phyloP scores from a whole-genome alignment of 23 tunicate genomes.

The Ascidia mentula region DNA sequence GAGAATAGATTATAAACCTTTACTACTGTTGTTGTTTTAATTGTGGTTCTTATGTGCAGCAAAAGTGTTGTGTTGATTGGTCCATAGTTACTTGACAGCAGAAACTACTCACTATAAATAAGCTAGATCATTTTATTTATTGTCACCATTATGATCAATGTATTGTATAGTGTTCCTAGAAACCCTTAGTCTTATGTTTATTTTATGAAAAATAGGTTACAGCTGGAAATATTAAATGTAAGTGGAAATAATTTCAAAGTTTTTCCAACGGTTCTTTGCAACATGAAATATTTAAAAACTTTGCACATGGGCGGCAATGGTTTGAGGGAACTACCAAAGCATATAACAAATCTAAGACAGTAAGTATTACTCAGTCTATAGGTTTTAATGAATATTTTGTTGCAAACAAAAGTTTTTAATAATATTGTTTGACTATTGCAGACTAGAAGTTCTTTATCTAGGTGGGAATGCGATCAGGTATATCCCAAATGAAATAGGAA shows the following conservation, averaged over 20 bases:
- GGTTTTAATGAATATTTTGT: not conserved
- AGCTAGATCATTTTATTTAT: no score
- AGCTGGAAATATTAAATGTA: constrained; percentile 32
- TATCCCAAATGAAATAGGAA: constrained; percentile 40
- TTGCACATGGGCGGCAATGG: constrained; percentile 45
- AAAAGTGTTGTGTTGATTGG: no score
- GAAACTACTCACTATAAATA: no score
- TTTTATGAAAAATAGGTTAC: not conserved
- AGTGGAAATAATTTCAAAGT: constrained; percentile 40
- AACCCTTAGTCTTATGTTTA: no score
- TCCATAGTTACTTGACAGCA: no score
- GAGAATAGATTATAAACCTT: no score
- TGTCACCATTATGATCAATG: no score
- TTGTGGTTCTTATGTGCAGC: no score
- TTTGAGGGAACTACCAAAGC: constrained; percentile 28
- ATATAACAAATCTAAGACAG: not conserved
- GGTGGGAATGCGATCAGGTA: constrained; percentile 33
- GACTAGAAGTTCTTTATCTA: constrained; percentile 39
- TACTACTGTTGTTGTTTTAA: no score
- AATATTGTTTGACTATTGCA: not conserved
- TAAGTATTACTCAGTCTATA: not conserved
- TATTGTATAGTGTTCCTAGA: no score
- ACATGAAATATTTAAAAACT: constrained; percentile 20
- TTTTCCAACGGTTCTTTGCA: constrained; percentile 12
- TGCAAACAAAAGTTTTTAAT: no score